Evolutionary conservation across 2,797 vertebrate genomes (phyloP).

Genomic region (Gallinago stenura): DNA sequence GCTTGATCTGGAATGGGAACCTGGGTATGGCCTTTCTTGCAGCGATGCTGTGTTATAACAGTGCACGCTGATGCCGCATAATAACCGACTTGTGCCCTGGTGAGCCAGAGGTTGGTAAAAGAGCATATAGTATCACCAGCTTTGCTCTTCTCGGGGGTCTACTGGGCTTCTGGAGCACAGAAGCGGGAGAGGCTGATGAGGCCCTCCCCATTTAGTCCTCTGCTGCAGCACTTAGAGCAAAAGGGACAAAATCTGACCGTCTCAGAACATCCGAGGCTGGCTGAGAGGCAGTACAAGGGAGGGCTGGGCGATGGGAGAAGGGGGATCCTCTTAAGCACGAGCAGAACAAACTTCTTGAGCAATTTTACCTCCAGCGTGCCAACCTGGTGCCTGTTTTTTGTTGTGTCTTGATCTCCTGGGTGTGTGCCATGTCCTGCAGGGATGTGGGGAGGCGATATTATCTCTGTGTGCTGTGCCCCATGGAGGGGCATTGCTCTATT

Average conservation of each 20-base stretch:
- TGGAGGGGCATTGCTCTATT: background rate
- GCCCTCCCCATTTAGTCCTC: background rate
- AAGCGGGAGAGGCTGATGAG: background rate
- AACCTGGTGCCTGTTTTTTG: background rate
- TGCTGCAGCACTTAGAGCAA: background rate
- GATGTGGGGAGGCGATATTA: background rate
- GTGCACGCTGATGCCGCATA: fast-evolving
- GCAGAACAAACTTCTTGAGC: background rate
- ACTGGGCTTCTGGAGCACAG: background rate
- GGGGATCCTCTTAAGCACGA: background rate
- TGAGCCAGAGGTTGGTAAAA: background rate
- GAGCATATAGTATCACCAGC: background rate
- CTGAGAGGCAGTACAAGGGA: background rate
- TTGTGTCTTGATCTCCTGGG: background rate
- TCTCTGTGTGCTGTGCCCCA: fast-evolving
- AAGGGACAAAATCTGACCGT: no score
- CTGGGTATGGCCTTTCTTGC: background rate
- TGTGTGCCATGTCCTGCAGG: background rate
- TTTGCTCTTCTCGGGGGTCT: background rate
- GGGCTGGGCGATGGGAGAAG: background rate
- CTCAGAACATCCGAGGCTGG: background rate
- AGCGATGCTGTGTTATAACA: background rate
- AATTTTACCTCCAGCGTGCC: background rate
- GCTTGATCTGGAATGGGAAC: background rate
- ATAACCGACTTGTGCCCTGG: background rate